These are phyloP conservation scores for Dromaius novaehollandiae DNA, from an alignment of 2,113 vertebrate species.

Conservation along the genomic window DNA sequence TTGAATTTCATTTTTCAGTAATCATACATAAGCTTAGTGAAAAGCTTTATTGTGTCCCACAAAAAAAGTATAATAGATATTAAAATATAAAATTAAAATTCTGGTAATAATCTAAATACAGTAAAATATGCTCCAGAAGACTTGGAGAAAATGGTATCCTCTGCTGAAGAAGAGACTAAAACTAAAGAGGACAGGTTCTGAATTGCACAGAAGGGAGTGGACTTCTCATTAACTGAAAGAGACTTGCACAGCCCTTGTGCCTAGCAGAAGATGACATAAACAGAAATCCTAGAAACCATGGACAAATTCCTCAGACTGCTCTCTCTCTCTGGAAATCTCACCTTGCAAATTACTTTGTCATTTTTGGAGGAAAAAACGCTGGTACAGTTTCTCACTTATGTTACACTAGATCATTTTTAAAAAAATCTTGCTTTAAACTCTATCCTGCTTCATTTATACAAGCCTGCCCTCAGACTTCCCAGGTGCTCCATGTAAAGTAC, in stretches of 20 bases:
- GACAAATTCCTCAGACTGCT: not conserved
- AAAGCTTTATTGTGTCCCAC: not conserved
- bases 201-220: not conserved
- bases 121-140: too few species aligned
- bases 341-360: not conserved
- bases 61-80: not conserved
- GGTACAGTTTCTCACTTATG: not conserved
- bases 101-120: not conserved
- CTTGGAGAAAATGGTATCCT: not conserved
- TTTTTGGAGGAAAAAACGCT: not conserved
- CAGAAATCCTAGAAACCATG: not conserved
- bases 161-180: not conserved
- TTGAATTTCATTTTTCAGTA: too few species aligned
- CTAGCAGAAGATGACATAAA: not conserved
- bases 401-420: not conserved
- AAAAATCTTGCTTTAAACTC: not conserved
- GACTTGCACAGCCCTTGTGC: not conserved
- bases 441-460: not conserved
- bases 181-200: not conserved
- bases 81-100: not conserved
- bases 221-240: not conserved
- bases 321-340: not conserved
- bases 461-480: not conserved
- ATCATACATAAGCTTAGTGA: too few species aligned
- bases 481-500: not conserved